These are phyloP conservation scores for Varroa destructor DNA, from an alignment of 1,140 invertebrate species.

Conservation along the genomic window DNA sequence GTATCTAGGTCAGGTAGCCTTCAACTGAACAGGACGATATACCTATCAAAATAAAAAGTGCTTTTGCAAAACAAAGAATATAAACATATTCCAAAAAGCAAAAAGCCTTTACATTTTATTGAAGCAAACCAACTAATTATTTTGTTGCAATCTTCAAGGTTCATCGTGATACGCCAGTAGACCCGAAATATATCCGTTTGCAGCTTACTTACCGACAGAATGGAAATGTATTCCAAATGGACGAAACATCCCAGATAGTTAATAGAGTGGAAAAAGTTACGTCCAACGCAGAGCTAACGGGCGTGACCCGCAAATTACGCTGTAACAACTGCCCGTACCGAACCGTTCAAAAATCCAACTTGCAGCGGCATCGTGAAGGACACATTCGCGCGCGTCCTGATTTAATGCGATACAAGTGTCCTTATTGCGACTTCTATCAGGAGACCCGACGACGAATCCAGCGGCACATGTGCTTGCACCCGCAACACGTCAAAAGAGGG, in stretches of 20 bases:
- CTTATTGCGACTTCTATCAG: slow-evolving; percentile 27
- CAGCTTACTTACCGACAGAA: slow-evolving; percentile 7
- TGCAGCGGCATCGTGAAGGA: slow-evolving; percentile 23
- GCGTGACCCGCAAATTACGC: not conserved
- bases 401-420: slow-evolving; percentile 24
- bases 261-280: not conserved
- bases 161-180: slow-evolving; percentile 1
- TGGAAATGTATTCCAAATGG: slow-evolving; percentile 13
- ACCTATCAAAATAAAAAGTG: no score
- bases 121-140: no score
- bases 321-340: slow-evolving; percentile 16
- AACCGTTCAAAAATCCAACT: slow-evolving; percentile 15
- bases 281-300: not conserved
- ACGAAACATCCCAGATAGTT: not conserved
- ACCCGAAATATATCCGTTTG: slow-evolving; percentile 9
- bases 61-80: no score
- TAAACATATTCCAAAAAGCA: no score
- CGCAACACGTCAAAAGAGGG: slow-evolving; percentile 10
- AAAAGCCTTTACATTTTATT: no score
- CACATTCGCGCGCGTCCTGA: slow-evolving; percentile 10
- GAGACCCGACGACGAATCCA: slow-evolving; percentile 18
- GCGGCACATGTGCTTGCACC: slow-evolving; percentile 17
- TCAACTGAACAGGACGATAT: no score
- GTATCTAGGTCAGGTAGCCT: no score
- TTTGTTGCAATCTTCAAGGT: not conserved